A percentile compares a stretch with the other conserved stretches of the same genome.
Conservation (phyloP, 2,888 invertebrate genomes). For the Heterodera filipjevi region DNA sequence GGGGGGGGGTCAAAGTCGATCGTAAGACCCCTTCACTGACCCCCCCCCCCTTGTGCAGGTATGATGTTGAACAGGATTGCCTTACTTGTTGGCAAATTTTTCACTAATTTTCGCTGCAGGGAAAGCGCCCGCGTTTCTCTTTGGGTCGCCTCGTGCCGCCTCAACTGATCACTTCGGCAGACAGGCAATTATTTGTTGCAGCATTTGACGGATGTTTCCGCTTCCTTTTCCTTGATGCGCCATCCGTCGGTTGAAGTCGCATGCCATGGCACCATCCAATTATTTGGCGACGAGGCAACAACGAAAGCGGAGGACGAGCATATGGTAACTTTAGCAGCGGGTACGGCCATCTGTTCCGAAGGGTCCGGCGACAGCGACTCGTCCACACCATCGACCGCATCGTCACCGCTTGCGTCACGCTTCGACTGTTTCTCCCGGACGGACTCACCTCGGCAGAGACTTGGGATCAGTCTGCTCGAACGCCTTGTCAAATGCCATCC, state of each 20-base stretch:
- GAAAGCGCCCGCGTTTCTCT: slow-evolving; percentile 20
- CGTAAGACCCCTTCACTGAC: too few relatives aligned
- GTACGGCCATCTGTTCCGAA: not conserved
- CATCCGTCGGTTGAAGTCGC: not conserved
- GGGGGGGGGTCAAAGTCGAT: too few relatives aligned
- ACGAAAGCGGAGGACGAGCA: not conserved
- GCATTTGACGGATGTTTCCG: not conserved
- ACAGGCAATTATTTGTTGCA: too few relatives aligned
- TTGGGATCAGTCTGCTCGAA: slow-evolving; percentile 26
- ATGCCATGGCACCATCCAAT: not conserved
- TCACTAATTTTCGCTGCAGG: not conserved
- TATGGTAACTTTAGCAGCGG: not conserved
- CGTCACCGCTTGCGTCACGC: not conserved
- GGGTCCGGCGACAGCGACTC: not conserved
- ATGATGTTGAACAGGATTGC: too few relatives aligned
- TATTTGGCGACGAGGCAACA: not conserved
- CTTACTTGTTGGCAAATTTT: too few relatives aligned
- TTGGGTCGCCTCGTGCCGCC: slow-evolving; percentile 19
- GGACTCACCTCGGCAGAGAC: slow-evolving; percentile 10
- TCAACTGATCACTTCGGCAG: not conserved
- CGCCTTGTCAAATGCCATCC: slow-evolving; percentile 87
- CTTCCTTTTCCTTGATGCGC: not conserved
- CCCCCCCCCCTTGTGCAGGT: too few relatives aligned
- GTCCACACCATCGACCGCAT: not conserved
- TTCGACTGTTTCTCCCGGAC: not conserved